These are phyloP conservation scores for Tonatia bakeri DNA, from an alignment of 2,113 vertebrate species.

Conservation along the genomic window DNA sequence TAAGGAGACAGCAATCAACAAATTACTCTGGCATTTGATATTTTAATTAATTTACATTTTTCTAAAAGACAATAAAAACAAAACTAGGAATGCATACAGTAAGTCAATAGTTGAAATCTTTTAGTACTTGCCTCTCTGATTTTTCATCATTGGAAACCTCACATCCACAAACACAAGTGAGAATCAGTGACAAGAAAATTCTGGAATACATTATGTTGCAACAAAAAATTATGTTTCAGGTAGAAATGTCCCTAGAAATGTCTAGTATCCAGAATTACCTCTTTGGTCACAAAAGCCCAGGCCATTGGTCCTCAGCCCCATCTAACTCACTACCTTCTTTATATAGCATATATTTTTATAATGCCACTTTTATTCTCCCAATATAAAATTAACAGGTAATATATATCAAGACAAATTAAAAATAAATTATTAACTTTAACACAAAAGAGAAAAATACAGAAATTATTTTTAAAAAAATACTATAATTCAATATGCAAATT, in stretches of 20 bases:
- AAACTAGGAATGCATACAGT: background rate
- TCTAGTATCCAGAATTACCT: background rate
- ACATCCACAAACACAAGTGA: background rate
- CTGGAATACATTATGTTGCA: background rate
- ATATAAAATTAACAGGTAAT: background rate
- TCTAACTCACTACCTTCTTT: background rate
- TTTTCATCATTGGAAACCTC: background rate
- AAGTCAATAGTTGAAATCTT: background rate
- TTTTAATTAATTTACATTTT: conserved; percentile 6
- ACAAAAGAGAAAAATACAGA: background rate
- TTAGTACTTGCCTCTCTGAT: background rate
- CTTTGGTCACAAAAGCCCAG: background rate
- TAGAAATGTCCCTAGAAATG: background rate
- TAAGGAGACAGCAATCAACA: background rate
- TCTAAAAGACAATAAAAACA: background rate
- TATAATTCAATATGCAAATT: background rate
- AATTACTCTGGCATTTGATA: background rate
- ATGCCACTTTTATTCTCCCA: background rate
- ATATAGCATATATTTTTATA: background rate
- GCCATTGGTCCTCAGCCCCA: background rate
- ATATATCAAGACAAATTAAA: background rate
- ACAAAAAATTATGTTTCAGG: background rate
- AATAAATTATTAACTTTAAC: background rate
- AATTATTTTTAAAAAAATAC: background rate
- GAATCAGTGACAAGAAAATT: background rate